These are phyloP conservation scores for Plecturocebus donacophilus DNA, from an alignment of 2,113 vertebrate genomes.

Conservation along the genomic window DNA sequence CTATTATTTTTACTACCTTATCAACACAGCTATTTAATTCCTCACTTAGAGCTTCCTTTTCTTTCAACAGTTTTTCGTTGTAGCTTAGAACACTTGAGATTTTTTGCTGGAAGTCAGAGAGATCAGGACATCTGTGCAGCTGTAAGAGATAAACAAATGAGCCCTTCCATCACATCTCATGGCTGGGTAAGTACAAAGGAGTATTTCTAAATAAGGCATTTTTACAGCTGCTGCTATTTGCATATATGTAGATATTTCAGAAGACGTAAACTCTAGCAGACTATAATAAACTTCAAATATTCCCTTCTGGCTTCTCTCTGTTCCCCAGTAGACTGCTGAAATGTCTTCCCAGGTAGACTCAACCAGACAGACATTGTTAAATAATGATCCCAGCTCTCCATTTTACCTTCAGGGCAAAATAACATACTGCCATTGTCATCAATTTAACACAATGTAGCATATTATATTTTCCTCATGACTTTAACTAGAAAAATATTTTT, in stretches of 20 bases:
- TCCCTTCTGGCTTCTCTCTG: neutral
- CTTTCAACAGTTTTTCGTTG: constrained; percentile 86
- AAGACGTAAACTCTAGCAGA: neutral
- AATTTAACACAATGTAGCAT: neutral
- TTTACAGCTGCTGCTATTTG: constrained; percentile 38
- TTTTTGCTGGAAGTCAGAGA: constrained; percentile 84
- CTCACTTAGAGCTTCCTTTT: constrained; percentile 87
- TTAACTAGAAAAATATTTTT: neutral
- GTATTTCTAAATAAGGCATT: constrained; percentile 42
- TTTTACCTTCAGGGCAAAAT: neutral
- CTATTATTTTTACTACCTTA: constrained; percentile 82
- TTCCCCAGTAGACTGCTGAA: neutral
- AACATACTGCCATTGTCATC: neutral
- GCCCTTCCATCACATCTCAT: neutral
- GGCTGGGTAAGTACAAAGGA: neutral
- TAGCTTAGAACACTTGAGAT: constrained; percentile 80
- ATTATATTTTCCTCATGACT: neutral
- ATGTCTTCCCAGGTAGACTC: neutral
- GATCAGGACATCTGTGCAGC: constrained; percentile 81
- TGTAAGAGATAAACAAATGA: constrained; percentile 73
- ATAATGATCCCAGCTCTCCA: neutral
- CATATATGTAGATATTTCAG: constrained; percentile 22
- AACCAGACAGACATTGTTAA: neutral
- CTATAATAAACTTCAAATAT: constrained; percentile 55
- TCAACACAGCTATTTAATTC: constrained; percentile 86